These are phyloP conservation scores for Agonopterix subpropinquella DNA, from an alignment of 2,888 invertebrate genomes.

Conservation along the genomic window DNA sequence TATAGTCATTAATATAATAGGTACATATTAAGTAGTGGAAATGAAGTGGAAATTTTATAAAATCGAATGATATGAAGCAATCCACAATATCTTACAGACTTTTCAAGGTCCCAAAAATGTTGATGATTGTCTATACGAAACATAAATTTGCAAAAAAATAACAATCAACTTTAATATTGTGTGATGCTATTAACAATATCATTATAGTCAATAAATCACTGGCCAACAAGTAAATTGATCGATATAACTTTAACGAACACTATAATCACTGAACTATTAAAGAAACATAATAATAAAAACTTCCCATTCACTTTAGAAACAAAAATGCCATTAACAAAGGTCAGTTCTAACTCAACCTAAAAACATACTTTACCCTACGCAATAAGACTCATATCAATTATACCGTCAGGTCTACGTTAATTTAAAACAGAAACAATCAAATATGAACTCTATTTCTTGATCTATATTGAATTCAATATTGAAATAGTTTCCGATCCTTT, in stretches of 20 bases:
- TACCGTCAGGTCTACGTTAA: background rate
- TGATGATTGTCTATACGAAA: too few relatives aligned
- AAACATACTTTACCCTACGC: background rate
- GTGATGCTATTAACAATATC: too few relatives aligned
- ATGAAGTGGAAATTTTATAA: too few relatives aligned
- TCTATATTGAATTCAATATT: constrained; percentile 2
- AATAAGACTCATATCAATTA: background rate
- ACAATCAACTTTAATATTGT: too few relatives aligned
- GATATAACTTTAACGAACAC: constrained; percentile 1
- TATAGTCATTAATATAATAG: too few relatives aligned
- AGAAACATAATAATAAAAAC: constrained; percentile 12
- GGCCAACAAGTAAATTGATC: background rate
- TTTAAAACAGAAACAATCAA: background rate
- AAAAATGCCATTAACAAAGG: constrained; percentile 18
- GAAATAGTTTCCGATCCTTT: constrained; percentile 11
- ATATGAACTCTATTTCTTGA: constrained; percentile 3
- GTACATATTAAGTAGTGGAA: too few relatives aligned
- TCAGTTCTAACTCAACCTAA: constrained; percentile 6
- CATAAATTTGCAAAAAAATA: too few relatives aligned
- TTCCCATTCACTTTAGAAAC: constrained; percentile 17
- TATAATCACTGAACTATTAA: constrained; percentile 7
- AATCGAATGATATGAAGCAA: too few relatives aligned
- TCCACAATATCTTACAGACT: too few relatives aligned
- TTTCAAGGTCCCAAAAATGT: too few relatives aligned
- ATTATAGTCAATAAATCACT: constrained; percentile 1